Conservation (phyloP, 2,113 vertebrate genomes). For the Semicossyphus pulcher region DNA sequence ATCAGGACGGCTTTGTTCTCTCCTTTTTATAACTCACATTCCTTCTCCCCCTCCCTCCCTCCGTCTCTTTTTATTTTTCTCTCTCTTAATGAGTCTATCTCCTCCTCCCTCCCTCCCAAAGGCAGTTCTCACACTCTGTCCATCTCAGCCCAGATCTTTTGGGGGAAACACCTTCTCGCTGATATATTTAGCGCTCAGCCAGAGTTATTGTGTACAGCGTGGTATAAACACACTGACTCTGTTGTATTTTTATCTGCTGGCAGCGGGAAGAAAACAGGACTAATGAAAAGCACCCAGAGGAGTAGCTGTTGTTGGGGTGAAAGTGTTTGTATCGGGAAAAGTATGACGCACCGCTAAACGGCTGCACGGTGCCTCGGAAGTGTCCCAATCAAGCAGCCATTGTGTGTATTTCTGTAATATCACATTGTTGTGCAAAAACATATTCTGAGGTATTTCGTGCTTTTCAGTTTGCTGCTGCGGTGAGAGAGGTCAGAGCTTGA, state of each 20-base stretch:
- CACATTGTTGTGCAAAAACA: conserved; percentile 4
- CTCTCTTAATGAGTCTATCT: conserved; percentile 11
- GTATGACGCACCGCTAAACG: conserved; percentile 21
- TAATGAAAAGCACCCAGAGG: conserved; percentile 16
- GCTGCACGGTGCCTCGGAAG: conserved; percentile 27
- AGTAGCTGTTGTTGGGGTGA: background rate
- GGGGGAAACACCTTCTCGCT: conserved; percentile 68
- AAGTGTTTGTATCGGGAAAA: conserved; percentile 1
- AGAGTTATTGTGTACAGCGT: conserved; percentile 67
- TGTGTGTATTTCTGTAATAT: conserved; percentile 33
- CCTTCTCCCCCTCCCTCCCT: background rate
- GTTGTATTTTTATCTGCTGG: conserved; percentile 58
- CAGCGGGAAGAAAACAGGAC: conserved; percentile 24
- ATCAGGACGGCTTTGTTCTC: conserved; percentile 7
- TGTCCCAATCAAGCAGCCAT: conserved; percentile 29
- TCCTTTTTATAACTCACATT: background rate
- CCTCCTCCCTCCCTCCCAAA: background rate
- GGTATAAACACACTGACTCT: conserved; percentile 5
- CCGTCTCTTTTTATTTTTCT: conserved; percentile 24
- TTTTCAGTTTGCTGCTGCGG: background rate
- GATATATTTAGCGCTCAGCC: conserved; percentile 70
- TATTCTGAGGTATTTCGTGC: background rate
- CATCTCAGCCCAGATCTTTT: conserved; percentile 67
- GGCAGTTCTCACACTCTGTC: conserved; percentile 45
- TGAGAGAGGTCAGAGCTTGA: background rate